These are phyloP conservation scores for Brevipalpus yothersi DNA, from an alignment of 1,140 invertebrate genomes.

Conservation along the genomic window DNA sequence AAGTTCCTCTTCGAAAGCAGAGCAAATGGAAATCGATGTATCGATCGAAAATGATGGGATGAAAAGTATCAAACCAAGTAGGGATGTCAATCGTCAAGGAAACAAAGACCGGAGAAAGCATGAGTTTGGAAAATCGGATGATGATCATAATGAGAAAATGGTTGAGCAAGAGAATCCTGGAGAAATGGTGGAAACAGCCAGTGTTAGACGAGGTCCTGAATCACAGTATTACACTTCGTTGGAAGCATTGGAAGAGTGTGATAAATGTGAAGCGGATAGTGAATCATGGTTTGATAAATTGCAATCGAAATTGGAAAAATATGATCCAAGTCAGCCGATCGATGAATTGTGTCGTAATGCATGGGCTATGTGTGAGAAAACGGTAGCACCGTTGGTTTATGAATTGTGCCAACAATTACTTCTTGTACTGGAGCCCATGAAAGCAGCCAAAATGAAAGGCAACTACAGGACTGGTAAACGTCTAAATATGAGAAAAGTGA, in stretches of 20 bases:
- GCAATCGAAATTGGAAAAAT: neutral
- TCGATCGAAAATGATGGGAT: slow-evolving; percentile 11
- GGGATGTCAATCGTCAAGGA: neutral
- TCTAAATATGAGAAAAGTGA: slow-evolving; percentile 90
- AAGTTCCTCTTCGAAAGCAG: slow-evolving; percentile 5
- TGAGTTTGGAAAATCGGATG: neutral
- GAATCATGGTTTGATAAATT: slow-evolving; percentile 2
- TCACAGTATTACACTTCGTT: slow-evolving; percentile 35
- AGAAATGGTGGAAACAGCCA: slow-evolving; percentile 37
- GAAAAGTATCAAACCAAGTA: slow-evolving; percentile 5
- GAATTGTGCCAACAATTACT: slow-evolving; percentile 80
- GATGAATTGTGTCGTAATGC: neutral
- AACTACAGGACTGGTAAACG: slow-evolving; percentile 90
- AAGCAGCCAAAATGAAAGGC: slow-evolving; percentile 55
- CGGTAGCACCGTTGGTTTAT: slow-evolving; percentile 43
- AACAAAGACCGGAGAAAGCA: neutral
- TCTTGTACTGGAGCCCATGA: slow-evolving; percentile 78
- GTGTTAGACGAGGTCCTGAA: slow-evolving; percentile 36
- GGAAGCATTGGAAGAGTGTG: neutral
- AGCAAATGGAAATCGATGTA: slow-evolving; percentile 11
- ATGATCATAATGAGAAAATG: slow-evolving; percentile 19
- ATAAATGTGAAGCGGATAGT: neutral
- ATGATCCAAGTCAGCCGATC: neutral
- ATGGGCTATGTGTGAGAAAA: slow-evolving; percentile 27
- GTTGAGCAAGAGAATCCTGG: slow-evolving; percentile 36